A percentile compares a stretch with the other conserved stretches of the same genome.
phyloP scores from a whole-genome alignment of 2,888 invertebrate genomes.

The Neoscelio sp. region DNA sequence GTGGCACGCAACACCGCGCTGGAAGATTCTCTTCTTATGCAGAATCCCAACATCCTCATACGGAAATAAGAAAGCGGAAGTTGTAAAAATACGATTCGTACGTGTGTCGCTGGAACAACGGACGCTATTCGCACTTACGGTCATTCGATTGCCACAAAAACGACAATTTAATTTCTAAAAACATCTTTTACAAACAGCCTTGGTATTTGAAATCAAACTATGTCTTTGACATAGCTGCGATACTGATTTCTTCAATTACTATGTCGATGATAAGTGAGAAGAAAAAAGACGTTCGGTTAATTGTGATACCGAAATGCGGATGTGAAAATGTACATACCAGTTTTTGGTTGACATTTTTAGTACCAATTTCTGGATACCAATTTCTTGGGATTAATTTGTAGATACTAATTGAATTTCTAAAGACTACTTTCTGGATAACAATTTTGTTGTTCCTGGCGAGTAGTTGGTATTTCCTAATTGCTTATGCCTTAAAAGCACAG shows the following conservation, averaged over 20 bases:
- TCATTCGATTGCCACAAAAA: conserved; percentile 36
- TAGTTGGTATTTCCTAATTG: no score
- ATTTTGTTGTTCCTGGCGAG: no score
- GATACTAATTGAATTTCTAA: no score
- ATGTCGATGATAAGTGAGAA: no score
- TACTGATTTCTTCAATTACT: conserved; percentile 5
- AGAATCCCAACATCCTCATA: conserved; percentile 55
- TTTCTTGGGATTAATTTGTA: no score
- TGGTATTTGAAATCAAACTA: conserved; percentile 10
- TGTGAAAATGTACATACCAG: no score
- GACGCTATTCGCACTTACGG: conserved; percentile 44
- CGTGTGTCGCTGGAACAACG: conserved; percentile 57
- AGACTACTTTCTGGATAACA: no score
- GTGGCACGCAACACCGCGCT: conserved; percentile 8
- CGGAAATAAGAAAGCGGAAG: conserved; percentile 68
- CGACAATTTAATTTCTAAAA: conserved; percentile 47
- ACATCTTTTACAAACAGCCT: conserved; percentile 3
- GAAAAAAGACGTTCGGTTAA: no score
- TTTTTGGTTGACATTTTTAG: no score
- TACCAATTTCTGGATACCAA: no score
- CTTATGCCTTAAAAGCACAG: no score
- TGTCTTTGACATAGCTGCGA: conserved; percentile 15
- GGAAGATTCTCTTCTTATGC: conserved; percentile 27
- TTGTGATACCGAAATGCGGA: no score
- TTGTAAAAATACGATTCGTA: conserved; percentile 40